phyloP scores from a whole-genome alignment of 2,797 vertebrate species.

The Crotalus adamanteus region DNA sequence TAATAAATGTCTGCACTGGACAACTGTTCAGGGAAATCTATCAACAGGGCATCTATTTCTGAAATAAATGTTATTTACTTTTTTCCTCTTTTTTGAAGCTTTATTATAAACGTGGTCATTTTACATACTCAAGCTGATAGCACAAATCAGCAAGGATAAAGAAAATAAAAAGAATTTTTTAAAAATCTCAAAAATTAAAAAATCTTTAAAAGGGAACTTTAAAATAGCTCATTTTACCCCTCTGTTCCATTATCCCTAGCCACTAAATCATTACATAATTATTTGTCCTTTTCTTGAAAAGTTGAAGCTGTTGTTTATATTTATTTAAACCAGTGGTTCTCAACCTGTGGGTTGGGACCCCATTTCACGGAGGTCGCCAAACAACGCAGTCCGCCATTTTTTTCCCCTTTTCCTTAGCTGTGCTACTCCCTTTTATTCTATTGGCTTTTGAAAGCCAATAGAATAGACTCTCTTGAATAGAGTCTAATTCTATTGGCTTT shows the following conservation, averaged over 20 bases:
- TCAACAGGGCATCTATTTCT: not conserved
- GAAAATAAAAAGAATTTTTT: not conserved
- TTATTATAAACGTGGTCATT: not conserved
- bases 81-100: not conserved
- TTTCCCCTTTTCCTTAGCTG: too few species aligned
- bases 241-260: not conserved
- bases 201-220: not conserved
- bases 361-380: too few species aligned
- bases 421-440: too few species aligned
- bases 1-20: not conserved
- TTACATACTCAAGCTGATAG: not conserved
- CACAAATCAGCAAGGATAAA: not conserved
- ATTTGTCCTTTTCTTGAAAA: not conserved
- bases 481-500: too few species aligned
- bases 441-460: too few species aligned
- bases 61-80: not conserved
- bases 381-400: too few species aligned
- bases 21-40: not conserved
- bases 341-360: too few species aligned
- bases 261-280: not conserved
- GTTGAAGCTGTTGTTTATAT: not conserved
- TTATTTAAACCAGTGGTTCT: not conserved
- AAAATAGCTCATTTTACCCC: not conserved
- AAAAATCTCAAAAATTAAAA: not conserved
- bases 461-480: too few species aligned